Evolutionary conservation across 2,797 vertebrate genomes (phyloP), one percentile per base, ranked within the genome.

Genomic region (Lacerta viridis): DNA sequence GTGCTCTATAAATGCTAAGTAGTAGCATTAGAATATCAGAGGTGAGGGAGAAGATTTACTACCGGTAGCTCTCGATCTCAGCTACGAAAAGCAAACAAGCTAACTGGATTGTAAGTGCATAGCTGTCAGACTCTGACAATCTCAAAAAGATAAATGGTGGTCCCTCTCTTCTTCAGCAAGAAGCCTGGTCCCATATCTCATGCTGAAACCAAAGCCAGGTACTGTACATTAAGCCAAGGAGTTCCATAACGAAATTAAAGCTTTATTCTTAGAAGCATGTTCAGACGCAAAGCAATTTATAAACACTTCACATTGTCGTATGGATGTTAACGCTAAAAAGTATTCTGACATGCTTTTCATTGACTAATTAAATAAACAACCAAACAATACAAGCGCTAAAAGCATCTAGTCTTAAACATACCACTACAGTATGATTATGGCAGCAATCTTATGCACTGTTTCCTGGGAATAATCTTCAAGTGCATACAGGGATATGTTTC

Each of bases 1-100:
- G 78, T 87, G 85, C 33, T 59, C 39, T 74, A 43, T 81, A 81
- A 87, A 64, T 87, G 80, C 50, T 82, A 82, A 66, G 41, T 64
- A 46, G 29, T 6, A 13, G 50, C 50, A 64, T 66, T 82, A 66
- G 5, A 75, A 46, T 74, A 75, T 75, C 79, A 82, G 41, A 33
- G 36, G 9, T 33, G 15, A 46, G 20, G 18, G 7, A 82, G 59
- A 82, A 68, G 20, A 87, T 83, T 50, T 87, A n/a, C 71, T 55
- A n/a, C n/a, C n/a, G n/a, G n/a, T n/a, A 27, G 20, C 6, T 46
- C 39, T 83, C 39, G 41, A 66, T 76, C 15, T 64, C 33, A 17
- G 13, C 55, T 15, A 17, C 3, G 3, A 68, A 69, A 29, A 68
- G 59, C 11, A 76, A 27, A 82, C 71, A 66, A 82, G 29, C 50